Conservation (phyloP, 2,888 invertebrate genomes). For the Sarcophaga carnaria region DNA sequence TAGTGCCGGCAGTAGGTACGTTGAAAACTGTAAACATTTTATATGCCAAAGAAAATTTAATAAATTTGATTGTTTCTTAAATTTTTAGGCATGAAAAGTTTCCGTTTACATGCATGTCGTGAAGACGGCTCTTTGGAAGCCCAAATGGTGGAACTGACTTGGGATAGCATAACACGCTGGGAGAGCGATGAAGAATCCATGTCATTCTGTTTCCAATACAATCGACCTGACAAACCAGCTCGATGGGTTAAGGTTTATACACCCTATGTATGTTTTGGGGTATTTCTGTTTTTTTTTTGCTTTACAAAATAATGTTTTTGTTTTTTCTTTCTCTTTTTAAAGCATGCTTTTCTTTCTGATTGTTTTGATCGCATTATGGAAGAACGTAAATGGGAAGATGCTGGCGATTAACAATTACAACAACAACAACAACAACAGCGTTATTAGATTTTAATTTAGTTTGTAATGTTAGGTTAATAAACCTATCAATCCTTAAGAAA, state of each 20-base stretch:
- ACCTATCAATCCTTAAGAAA: neutral
- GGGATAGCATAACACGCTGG: conserved; percentile 92
- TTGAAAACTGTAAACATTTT: conserved; percentile 73
- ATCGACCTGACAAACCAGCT: conserved; percentile 89
- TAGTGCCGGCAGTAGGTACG: conserved; percentile 88
- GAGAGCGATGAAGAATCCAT: conserved; percentile 96
- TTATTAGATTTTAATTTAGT: conserved; percentile 65
- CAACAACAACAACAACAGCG: conserved; percentile 30
- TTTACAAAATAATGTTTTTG: neutral
- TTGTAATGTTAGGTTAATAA: conserved; percentile 44
- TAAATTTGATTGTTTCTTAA: neutral
- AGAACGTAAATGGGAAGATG: conserved; percentile 93
- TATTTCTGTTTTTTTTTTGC: neutral
- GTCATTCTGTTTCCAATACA: conserved; percentile 94
- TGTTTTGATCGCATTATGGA: conserved; percentile 98
- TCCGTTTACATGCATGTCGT: conserved; percentile 92
- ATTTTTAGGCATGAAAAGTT: conserved; percentile 84
- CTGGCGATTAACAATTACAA: conserved; percentile 86
- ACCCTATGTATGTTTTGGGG: conserved; percentile 89
- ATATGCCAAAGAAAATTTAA: too few relatives aligned
- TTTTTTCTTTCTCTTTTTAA: conserved; percentile 37
- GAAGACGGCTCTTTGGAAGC: conserved; percentile 90
- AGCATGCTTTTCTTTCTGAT: conserved; percentile 84
- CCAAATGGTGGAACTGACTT: conserved; percentile 91
- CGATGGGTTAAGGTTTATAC: conserved; percentile 94